Evolutionary conservation across 1,140 invertebrate genomes (phyloP), one percentile per base, ranked within the genome.

Genomic region (Drosophila nebulosa): DNA sequence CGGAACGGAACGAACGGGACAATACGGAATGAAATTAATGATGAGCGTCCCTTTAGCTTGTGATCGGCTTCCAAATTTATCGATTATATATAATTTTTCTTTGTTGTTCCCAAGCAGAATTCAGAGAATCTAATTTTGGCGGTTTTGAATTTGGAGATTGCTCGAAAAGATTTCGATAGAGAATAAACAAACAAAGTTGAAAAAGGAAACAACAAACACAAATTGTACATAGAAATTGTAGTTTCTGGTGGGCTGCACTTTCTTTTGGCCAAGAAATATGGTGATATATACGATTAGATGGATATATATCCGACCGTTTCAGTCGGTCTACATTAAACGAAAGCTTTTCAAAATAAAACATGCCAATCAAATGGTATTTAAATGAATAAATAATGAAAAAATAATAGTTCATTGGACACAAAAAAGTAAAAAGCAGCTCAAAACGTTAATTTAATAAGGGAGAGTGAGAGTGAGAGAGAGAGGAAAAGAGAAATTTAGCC

Each of bases 91-190:
- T 3, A 2, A 35, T 56, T n/a, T 56, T 7, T 18, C 10, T 26
- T 56, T 35, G 27, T 70, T 62, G 70, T 74, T 86, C 81, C 81
- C 81, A 86, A 86, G 81, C 81, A 86, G 81, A 86, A 86, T 85
- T 64, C 61, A 51, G 58, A 21, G 61, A 53, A 73, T 53, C 50
- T 59, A 42, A 21, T 61, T 10, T 35, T 14, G 42, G 21, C 42
- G 42, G 57, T 60, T 59, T 10, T 46, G 4, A 46, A 46, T 46
- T 21, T 10, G 16, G 9, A 18, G 21, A 46, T 46, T 46, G 9
- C 16, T 46, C 3, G 39, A 18, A 46, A 42, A 7, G 14, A 16
- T 42, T 42, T 42, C n/a, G 14, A 12, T 32, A 32, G 30, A 32
- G 10, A 32, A 32, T 32, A 10, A 32, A 3, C 1, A 32, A 18